Conservation (phyloP, 2,888 invertebrate genomes). For the Drepanosiphum platanoidis region DNA sequence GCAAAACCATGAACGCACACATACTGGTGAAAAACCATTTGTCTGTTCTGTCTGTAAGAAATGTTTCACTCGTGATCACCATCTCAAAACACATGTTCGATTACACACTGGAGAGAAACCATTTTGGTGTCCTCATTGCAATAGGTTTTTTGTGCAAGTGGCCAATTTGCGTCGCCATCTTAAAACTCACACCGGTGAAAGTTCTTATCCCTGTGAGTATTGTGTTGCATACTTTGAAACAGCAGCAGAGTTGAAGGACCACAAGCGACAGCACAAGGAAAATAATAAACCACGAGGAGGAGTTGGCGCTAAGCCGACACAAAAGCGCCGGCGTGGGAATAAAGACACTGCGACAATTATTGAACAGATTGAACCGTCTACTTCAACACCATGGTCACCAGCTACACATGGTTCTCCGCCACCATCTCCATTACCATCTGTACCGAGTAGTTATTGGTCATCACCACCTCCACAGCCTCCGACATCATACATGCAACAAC, state of each 20-base stretch:
- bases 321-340: conserved; percentile 63
- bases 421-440: conserved; percentile 71
- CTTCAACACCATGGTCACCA: conserved; percentile 18
- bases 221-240: conserved; percentile 56
- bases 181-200: conserved; percentile 90
- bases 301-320: conserved; percentile 64
- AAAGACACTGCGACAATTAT: not conserved
- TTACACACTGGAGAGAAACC: conserved; percentile 94
- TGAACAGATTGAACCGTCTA: not conserved
- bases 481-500: conserved; percentile 62
- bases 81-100: conserved; percentile 91
- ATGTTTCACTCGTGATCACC: conserved; percentile 91
- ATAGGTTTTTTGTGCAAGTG: conserved; percentile 91
- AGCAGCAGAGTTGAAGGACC: conserved; percentile 34
- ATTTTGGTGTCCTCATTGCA: conserved; percentile 90
- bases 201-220: conserved; percentile 76
- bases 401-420: conserved; percentile 65
- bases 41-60: conserved; percentile 92
- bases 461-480: conserved; percentile 52
- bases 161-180: conserved; percentile 89
- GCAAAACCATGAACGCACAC: conserved; percentile 93
- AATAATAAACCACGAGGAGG: conserved; percentile 40
- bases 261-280: conserved; percentile 50
- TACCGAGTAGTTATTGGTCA: conserved; percentile 68
- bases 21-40: conserved; percentile 94